phyloP scores from a whole-genome alignment of 2,113 vertebrate genomes.

The Lagopus muta region DNA sequence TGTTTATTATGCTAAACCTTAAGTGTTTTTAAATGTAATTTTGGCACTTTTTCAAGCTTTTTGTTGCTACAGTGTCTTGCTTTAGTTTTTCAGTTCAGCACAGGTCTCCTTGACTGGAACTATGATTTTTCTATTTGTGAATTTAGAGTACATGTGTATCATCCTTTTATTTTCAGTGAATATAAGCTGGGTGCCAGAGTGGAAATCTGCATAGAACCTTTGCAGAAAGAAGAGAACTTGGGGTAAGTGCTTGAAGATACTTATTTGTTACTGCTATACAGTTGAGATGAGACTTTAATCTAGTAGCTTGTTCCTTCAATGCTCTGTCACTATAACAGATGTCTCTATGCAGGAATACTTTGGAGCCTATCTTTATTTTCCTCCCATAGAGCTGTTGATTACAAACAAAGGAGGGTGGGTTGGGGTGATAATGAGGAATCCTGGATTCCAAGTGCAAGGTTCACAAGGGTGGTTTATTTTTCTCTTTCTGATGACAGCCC shows the following conservation, averaged over 20 bases:
- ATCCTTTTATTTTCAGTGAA: conserved; percentile 66
- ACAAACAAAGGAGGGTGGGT: background rate
- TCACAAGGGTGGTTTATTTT: background rate
- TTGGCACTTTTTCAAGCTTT: background rate
- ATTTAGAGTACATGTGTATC: background rate
- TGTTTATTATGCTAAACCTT: background rate
- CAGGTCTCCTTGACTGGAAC: background rate
- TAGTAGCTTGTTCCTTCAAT: background rate
- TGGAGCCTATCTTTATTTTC: background rate
- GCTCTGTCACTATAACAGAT: background rate
- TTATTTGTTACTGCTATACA: background rate
- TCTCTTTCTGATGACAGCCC: conserved; percentile 71
- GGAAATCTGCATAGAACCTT: conserved; percentile 86
- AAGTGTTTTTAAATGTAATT: background rate
- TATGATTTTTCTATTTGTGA: background rate
- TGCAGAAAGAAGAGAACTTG: conserved; percentile 86
- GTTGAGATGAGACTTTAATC: background rate
- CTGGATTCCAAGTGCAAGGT: background rate
- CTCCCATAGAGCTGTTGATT: background rate
- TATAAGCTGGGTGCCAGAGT: conserved; percentile 75
- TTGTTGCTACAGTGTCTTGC: background rate
- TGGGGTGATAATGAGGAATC: background rate
- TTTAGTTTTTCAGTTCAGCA: background rate
- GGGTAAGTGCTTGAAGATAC: conserved; percentile 75
- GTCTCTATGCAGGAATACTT: background rate